These are phyloP conservation scores for Cranoglanis bouderius DNA, from an alignment of 2,113 vertebrate genomes.

Conservation along the genomic window DNA sequence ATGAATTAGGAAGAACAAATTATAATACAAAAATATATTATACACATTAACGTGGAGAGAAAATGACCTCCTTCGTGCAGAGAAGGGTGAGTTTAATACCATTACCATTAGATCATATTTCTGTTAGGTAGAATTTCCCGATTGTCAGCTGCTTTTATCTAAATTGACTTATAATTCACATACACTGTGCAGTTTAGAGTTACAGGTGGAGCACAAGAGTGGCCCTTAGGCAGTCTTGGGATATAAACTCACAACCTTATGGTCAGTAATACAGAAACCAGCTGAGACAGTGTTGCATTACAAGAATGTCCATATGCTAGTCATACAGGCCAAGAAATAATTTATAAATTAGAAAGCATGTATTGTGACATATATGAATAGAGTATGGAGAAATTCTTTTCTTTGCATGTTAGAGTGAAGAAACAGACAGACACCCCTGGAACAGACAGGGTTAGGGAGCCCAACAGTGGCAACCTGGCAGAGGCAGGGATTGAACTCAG, in stretches of 20 bases:
- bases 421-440: not conserved
- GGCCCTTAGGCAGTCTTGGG: not conserved
- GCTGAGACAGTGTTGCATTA: not conserved
- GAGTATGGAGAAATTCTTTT: not conserved
- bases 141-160: not conserved
- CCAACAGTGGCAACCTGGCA: not conserved
- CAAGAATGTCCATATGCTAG: not conserved
- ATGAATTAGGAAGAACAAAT: not conserved
- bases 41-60: not conserved
- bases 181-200: not conserved
- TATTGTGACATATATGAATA: not conserved
- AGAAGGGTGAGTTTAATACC: not conserved
- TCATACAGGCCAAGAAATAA: not conserved
- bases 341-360: not conserved
- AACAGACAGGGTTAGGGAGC: not conserved
- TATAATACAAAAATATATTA: not conserved
- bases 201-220: not conserved
- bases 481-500: not conserved
- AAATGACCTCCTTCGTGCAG: not conserved
- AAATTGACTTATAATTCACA: not conserved
- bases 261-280: not conserved
- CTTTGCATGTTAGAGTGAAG: not conserved
- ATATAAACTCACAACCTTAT: not conserved
- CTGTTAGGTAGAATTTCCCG: not conserved
- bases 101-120: not conserved